Conservation (phyloP, 1,140 invertebrate genomes). For the Amyelois transitella region DNA sequence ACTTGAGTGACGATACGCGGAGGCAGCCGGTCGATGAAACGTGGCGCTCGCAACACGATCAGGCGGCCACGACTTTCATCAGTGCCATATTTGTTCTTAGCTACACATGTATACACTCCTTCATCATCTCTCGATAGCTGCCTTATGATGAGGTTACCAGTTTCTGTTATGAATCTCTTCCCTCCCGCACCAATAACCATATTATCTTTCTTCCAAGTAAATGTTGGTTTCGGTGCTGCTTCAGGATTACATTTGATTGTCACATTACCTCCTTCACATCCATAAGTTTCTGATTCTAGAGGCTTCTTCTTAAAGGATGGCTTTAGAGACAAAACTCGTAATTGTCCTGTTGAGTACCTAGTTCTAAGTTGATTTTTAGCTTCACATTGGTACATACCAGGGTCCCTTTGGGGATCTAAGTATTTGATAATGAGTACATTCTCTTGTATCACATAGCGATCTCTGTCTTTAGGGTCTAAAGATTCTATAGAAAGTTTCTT, state of each 20-base stretch:
- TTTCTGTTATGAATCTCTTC: conserved; percentile 85
- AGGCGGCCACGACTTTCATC: conserved; percentile 88
- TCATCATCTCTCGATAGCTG: conserved; percentile 91
- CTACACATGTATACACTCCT: conserved; percentile 91
- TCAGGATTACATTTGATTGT: conserved; percentile 95
- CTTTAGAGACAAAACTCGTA: conserved; percentile 89
- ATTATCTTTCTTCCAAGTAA: conserved; percentile 94
- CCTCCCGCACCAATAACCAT: conserved; percentile 86
- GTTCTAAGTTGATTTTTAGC: conserved; percentile 92
- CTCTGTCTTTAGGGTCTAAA: conserved; percentile 80
- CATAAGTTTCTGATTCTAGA: conserved; percentile 90
- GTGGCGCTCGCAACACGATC: conserved; percentile 86
- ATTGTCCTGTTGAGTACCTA: conserved; percentile 90
- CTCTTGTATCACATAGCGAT: conserved; percentile 87
- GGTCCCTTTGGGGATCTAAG: conserved; percentile 85
- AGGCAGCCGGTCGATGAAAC: conserved; percentile 80
- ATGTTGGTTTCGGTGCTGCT: conserved; percentile 92
- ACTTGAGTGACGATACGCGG: conserved; percentile 80
- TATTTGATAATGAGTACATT: conserved; percentile 90
- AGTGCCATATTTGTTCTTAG: conserved; percentile 87
- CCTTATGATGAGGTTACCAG: conserved; percentile 89
- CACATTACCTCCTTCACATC: conserved; percentile 91
- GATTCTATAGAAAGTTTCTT: conserved; percentile 79
- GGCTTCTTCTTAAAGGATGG: conserved; percentile 94
- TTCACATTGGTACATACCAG: conserved; percentile 97